Evolutionary conservation across 2,888 invertebrate species (phyloP), one percentile per base, ranked within the genome.

Genomic region (Teinopalpus imperialis): DNA sequence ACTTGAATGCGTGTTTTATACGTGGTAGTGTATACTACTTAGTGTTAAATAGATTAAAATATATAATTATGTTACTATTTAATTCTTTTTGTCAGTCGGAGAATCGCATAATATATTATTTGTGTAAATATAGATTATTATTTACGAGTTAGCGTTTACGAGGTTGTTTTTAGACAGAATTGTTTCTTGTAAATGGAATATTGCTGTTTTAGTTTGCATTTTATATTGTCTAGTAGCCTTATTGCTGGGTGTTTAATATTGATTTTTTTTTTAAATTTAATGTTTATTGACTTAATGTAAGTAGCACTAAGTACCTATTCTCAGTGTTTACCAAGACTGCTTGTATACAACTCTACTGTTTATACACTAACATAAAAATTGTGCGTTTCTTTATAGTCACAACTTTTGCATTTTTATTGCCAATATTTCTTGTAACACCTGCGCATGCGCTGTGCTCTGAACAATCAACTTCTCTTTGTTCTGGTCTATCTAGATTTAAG

Each of bases 251-350:
- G 75, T 81, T 79, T 83, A 80, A 76, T 75, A 75, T 71, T 70
- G 73, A 78, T 67, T 71, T 73, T 63, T 74, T 67, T 67, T 32
- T 45, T 21, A 74, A 72, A 75, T 77, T 78, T 80, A 76, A 76
- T 81, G 83, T 85, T 82, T 73, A 85, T 83, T 77, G 74, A 83
- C 74, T 61, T 75, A 70, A 62, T 68, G 55, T 82, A 81, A 80
- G 67, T 87, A 86, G 81, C 76, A 79, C 79, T 88, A 86, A 83
- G 85, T 80, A 81, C 74, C 79, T 82, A 81, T 71, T 87, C 83
- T 87, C 86, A 82, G 83, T 86, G 83, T 86, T 83, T 85, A 81
- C 80, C 78, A 88, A 88, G 87, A 88, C 87, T 88, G 88, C 86
- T 87, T 87, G 80, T 86, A 81, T 82, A 83, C 80, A 79, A 81